Evolutionary conservation across 2,797 vertebrate genomes (phyloP), one percentile per base, ranked within the genome.

Genomic region (Sebastiscus tertius): DNA sequence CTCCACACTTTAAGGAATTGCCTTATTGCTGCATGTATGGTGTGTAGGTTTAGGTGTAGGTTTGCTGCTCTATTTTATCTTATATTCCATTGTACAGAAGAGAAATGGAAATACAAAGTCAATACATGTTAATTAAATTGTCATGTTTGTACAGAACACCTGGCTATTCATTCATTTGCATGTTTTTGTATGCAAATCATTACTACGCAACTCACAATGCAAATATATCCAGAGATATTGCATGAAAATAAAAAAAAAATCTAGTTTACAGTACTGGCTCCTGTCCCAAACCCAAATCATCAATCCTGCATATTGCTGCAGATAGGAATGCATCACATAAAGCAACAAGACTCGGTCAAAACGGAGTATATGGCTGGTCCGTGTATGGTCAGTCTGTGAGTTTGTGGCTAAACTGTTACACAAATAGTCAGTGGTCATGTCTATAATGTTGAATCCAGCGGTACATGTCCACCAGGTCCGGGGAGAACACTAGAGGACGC

Each of bases 211-310:
- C 13, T 36, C 36, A 58, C 36, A 46, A 24, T 60, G 22, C 14
- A 77, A 49, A 49, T 77, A 87, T 63, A 75, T 34, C 67, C 36
- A 61, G 59, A 55, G 18, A 73, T 13, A 60, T 60, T 24, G 6
- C n/a, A 29, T 49, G 18, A 55, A 80, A 79, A 58, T 73, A 67
- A 79, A 70, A 73, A 72, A 73, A 72, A 54, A 54, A 82, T 79
- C 71, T n/a, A 72, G 61, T 46, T 60, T 56, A 54, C 27, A 64
- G 65, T 29, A 34, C 26, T 55, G 20, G 70, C 52, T 63, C 29
- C 72, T 60, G 80, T 72, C 79, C 65, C 58, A 70, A 71, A 52
- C 3, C 27, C 8, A 59, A 77, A 31, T 54, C 63, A 76, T 76
- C 27, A 76, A 66, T 72, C 56, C 26, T 70, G 20, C 12, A 56